These are phyloP conservation scores for Aspidoscelis tigris DNA, from an alignment of 2,113 vertebrate genomes.

Conservation along the genomic window DNA sequence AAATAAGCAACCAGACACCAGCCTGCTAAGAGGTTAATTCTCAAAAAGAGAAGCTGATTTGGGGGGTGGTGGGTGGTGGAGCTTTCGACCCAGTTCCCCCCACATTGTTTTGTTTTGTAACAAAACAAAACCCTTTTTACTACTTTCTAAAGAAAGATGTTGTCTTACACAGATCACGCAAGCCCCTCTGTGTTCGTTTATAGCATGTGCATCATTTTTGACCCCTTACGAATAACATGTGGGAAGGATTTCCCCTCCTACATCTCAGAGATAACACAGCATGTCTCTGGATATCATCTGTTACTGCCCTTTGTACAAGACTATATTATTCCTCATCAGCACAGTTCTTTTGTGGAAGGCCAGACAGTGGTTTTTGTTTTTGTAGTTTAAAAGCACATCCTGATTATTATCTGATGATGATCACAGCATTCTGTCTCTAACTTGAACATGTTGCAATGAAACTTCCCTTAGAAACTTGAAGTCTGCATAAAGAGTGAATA, in stretches of 20 bases:
- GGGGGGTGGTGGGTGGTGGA: no score
- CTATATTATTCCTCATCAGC: not conserved
- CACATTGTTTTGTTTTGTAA: no score
- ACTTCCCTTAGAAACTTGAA: not conserved
- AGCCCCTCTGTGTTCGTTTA: not conserved
- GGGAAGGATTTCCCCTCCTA: not conserved
- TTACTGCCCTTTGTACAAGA: not conserved
- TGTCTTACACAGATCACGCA: not conserved
- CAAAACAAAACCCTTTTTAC: not conserved
- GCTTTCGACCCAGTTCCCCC: no score
- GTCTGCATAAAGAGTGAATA: not conserved
- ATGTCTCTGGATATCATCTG: not conserved
- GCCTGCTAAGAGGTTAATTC: slow-evolving; percentile 8
- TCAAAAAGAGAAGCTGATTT: not conserved
- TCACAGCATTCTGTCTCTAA: not conserved
- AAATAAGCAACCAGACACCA: slow-evolving; percentile 18
- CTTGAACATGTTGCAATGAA: not conserved
- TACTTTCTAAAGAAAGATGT: not conserved
- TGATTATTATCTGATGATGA: not conserved
- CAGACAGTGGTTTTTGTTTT: not conserved
- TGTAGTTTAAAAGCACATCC: not conserved
- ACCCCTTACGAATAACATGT: slow-evolving; percentile 6
- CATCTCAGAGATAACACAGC: not conserved
- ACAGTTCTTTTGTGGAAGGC: not conserved
- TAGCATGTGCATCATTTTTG: not conserved